These are phyloP conservation scores for Saxidomus purpurata DNA, from an alignment of 1,140 invertebrate genomes.

Conservation along the genomic window DNA sequence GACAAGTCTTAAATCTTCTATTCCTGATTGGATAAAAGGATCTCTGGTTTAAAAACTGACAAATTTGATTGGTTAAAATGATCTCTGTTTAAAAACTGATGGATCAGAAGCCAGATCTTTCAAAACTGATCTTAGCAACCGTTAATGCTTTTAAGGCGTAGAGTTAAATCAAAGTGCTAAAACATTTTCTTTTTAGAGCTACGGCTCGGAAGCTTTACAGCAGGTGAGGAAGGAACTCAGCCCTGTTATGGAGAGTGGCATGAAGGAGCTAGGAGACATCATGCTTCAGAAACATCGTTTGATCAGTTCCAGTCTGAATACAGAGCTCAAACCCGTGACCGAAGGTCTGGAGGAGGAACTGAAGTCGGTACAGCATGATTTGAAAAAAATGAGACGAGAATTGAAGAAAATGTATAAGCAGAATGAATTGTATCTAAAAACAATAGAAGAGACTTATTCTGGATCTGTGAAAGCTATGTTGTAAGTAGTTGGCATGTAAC, in stretches of 20 bases:
- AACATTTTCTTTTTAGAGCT: constrained; percentile 45
- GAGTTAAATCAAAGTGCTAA: too few species aligned
- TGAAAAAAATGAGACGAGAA: constrained; percentile 66
- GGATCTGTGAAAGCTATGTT: constrained; percentile 64
- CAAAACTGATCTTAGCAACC: too few species aligned
- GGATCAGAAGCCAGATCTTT: too few species aligned
- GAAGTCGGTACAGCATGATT: constrained; percentile 59
- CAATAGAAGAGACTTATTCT: constrained; percentile 68
- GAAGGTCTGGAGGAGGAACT: constrained; percentile 70
- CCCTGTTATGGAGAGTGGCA: constrained; percentile 51
- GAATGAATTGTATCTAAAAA: constrained; percentile 77
- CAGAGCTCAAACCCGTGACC: constrained; percentile 73
- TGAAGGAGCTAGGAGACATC: constrained; percentile 60
- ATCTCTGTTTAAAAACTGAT: too few species aligned
- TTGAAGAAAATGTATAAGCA: constrained; percentile 75
- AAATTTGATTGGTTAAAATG: too few species aligned
- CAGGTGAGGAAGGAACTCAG: constrained; percentile 57
- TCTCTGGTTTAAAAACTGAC: too few species aligned
- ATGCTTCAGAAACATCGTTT: constrained; percentile 72
- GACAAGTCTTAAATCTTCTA: too few species aligned
- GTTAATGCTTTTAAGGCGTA: too few species aligned
- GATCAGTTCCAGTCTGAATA: constrained; percentile 71
- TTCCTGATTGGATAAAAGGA: too few species aligned
- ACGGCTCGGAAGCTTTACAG: constrained; percentile 45
- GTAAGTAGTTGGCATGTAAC: too few species aligned